Evolutionary conservation across 2,888 invertebrate genomes (phyloP), one percentile per base, ranked within the genome.

Genomic region (Caenorhabditis sp.): DNA sequence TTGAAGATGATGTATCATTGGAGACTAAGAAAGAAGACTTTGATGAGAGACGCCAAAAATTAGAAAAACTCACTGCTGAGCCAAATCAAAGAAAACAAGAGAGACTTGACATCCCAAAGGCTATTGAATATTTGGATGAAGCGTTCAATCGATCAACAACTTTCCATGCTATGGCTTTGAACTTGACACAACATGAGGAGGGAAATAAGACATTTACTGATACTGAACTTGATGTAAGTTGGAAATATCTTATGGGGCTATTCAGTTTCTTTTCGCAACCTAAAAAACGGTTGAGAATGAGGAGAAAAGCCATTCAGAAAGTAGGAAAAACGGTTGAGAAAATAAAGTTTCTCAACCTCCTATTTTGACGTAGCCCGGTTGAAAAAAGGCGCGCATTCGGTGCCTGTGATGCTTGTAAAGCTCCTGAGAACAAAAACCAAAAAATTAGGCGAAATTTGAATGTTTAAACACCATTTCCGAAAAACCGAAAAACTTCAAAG

Each of bases 1-100:
- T 97, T 1, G 95, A 97, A 81, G 97, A 97, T 82, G 95, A 96
- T 82, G 81, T 83, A 5, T 94, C 95, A 0, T 92, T 93, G 61
- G 92, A 93, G 69, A 93, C 95, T 0, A 92, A 92, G 26, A 93
- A 94, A 0, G 92, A 77, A 23, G 82, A 81, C 5, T 79, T 87
- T 58, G 81, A 78, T 31, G 78, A 74, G 21, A 72, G 76, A 55
- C 76, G 83, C 62, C 73, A 76, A 37, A 79, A 69, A 8, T 61
- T 86, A 14, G 83, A 84, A 50, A 79, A 80, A 27, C 60, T 81
- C 27, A 76, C 81, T 0, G 77, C 76, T 8, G 79, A 79, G 24
- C 67, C 81, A 36, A 76, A 82, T 37, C 68, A 54, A 21, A 71
- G 83, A 55, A 79, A 78, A 67, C 78, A 78, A 53, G 79, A 84